These are phyloP conservation scores for Anoplius nigerrimus DNA, from an alignment of 2,888 invertebrate genomes.

Conservation along the genomic window DNA sequence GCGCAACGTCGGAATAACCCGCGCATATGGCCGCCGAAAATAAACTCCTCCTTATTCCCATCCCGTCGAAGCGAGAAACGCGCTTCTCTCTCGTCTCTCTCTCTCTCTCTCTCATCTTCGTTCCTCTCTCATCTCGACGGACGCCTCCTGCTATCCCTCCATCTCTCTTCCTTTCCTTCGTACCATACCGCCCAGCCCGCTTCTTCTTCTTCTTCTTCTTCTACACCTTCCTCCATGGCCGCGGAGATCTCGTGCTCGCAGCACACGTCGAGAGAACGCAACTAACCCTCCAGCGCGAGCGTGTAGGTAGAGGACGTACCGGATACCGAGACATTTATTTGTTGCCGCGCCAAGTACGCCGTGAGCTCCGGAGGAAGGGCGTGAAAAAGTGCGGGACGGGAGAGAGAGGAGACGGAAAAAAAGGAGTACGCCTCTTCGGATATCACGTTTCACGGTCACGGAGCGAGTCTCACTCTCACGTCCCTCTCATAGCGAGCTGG, in stretches of 20 bases:
- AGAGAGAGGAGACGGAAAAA: constrained; percentile 28
- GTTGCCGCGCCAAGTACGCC: constrained; percentile 47
- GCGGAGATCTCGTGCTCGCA: constrained; percentile 32
- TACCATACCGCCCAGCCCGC: neutral
- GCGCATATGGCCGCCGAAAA: constrained; percentile 74
- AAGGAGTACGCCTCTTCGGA: constrained; percentile 48
- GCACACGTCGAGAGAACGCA: constrained; percentile 27
- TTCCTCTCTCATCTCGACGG: constrained; percentile 1
- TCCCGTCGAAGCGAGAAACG: constrained; percentile 64
- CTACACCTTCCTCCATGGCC: constrained; percentile 18
- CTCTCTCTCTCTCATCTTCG: constrained; percentile 27
- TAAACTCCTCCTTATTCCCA: constrained; percentile 73
- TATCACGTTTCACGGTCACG: constrained; percentile 62
- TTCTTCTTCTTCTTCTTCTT: constrained; percentile 14
- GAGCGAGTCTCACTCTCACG: constrained; percentile 21
- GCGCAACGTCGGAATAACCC: constrained; percentile 71
- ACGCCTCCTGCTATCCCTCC: neutral
- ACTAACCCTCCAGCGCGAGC: constrained; percentile 37
- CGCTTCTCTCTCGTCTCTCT: constrained; percentile 20
- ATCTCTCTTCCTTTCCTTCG: neutral
- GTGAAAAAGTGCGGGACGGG: constrained; percentile 38
- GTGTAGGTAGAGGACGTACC: constrained; percentile 53
- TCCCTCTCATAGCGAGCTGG: neutral
- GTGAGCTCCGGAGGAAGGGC: constrained; percentile 23
- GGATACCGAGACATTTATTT: constrained; percentile 69